These are phyloP conservation scores for Synanthedon vespiformis DNA, from an alignment of 2,888 invertebrate species.

Conservation along the genomic window DNA sequence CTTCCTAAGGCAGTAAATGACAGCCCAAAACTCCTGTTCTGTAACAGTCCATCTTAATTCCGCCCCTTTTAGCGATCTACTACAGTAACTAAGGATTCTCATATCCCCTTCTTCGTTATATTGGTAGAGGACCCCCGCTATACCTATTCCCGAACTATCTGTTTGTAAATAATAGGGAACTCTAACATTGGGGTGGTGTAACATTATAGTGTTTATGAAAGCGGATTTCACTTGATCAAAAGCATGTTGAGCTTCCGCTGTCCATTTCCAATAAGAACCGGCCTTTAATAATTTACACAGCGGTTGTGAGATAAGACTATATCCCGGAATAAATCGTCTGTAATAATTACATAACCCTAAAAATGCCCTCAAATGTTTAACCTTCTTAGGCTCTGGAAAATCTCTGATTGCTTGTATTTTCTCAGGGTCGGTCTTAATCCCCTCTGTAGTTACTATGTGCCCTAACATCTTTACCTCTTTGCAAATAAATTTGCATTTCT, in stretches of 20 bases:
- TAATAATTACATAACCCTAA: slow-evolving; percentile 15
- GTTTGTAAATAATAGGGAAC: slow-evolving; percentile 12
- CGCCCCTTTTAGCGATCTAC: slow-evolving; percentile 8
- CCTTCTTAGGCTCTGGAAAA: slow-evolving; percentile 11
- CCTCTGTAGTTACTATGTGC: not conserved
- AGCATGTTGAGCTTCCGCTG: slow-evolving; percentile 2
- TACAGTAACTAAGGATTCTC: slow-evolving; percentile 10
- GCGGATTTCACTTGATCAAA: slow-evolving; percentile 10
- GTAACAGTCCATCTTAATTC: slow-evolving; percentile 14
- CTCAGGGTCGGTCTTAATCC: not conserved
- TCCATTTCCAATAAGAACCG: slow-evolving; percentile 8
- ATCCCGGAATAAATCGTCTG: slow-evolving; percentile 12
- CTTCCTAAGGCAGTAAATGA: slow-evolving; percentile 12
- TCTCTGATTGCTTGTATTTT: slow-evolving; percentile 1
- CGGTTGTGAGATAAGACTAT: slow-evolving; percentile 5
- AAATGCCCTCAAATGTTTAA: slow-evolving; percentile 14
- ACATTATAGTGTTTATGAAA: slow-evolving; percentile 7
- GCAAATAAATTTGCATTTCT: slow-evolving; percentile 7
- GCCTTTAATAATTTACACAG: slow-evolving; percentile 13
- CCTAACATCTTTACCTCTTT: slow-evolving; percentile 6
- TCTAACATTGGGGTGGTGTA: slow-evolving; percentile 6
- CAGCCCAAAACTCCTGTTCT: slow-evolving; percentile 15
- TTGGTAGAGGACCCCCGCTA: slow-evolving; percentile 13
- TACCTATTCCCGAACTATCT: slow-evolving; percentile 10
- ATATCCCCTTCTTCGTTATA: slow-evolving; percentile 4